Conservation (phyloP, 1,140 invertebrate species). For the Drosophila athabasca region DNA sequence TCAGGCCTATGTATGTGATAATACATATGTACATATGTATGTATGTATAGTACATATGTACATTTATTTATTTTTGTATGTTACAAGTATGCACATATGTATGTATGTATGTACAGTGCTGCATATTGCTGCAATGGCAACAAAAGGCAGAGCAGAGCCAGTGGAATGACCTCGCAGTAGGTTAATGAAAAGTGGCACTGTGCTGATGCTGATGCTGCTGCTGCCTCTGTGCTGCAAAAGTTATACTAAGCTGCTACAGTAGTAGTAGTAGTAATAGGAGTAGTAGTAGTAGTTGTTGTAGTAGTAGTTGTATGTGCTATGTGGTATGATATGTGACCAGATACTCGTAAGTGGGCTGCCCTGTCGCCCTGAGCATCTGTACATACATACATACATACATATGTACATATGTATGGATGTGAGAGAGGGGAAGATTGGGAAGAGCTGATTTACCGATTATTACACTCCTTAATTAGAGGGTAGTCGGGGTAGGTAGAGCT, state of each 20-base stretch:
- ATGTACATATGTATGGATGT: neutral
- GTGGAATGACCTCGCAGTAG: conserved; percentile 78
- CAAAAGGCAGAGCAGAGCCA: conserved; percentile 59
- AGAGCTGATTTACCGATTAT: conserved; percentile 43
- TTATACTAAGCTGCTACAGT: neutral
- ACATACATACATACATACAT: no score
- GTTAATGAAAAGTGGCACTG: conserved; percentile 65
- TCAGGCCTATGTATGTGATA: conserved; percentile 22
- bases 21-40: neutral
- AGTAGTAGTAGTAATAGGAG: no score
- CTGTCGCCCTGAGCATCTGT: no score
- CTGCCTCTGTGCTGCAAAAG: conserved; percentile 18
- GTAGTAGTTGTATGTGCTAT: conserved; percentile 7
- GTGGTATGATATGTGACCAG: conserved; percentile 26
- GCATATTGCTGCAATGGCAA: conserved; percentile 4
- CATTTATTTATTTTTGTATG: no score
- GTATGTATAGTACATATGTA: no score
- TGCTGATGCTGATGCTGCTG: conserved; percentile 22
- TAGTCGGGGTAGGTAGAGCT: neutral
- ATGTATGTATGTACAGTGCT: neutral
- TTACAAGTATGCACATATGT: no score
- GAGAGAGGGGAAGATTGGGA: neutral
- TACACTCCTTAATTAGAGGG: conserved; percentile 20
- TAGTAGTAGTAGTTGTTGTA: no score
- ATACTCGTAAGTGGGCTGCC: neutral